phyloP scores from a whole-genome alignment of 2,113 vertebrate species.

The Dipodomys ordii region DNA sequence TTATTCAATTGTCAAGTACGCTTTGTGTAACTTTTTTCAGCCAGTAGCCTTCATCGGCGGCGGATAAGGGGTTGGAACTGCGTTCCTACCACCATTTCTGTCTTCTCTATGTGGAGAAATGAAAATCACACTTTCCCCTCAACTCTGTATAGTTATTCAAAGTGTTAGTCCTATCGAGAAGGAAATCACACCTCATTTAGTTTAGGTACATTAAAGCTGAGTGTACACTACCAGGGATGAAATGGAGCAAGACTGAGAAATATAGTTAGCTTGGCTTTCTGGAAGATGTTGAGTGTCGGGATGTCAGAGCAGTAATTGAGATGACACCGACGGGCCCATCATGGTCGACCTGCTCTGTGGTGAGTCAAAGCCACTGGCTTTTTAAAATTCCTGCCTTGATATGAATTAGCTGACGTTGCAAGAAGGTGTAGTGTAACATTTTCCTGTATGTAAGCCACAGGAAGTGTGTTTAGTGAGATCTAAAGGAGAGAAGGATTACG shows the following conservation, averaged over 20 bases:
- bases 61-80: conserved; percentile 34
- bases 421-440: neutral
- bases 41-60: neutral
- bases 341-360: neutral
- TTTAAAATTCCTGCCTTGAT: neutral
- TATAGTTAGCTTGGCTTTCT: conserved; percentile 42
- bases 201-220: conserved; percentile 51
- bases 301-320: neutral
- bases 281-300: neutral
- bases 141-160: conserved; percentile 45
- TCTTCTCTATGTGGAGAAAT: conserved; percentile 2
- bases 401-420: neutral
- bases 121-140: neutral
- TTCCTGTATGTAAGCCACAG: neutral
- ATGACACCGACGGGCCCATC: neutral
- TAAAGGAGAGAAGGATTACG: neutral
- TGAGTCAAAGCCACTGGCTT: neutral
- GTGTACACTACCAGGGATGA: conserved; percentile 25
- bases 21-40: neutral
- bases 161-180: neutral
- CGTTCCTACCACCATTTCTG: neutral
- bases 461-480: neutral
- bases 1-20: neutral
- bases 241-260: conserved; percentile 62
- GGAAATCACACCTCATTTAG: conserved; percentile 56